Evolutionary conservation across 2,888 invertebrate genomes (phyloP), one percentile per base, ranked within the genome.

Genomic region (Alcis repandata): DNA sequence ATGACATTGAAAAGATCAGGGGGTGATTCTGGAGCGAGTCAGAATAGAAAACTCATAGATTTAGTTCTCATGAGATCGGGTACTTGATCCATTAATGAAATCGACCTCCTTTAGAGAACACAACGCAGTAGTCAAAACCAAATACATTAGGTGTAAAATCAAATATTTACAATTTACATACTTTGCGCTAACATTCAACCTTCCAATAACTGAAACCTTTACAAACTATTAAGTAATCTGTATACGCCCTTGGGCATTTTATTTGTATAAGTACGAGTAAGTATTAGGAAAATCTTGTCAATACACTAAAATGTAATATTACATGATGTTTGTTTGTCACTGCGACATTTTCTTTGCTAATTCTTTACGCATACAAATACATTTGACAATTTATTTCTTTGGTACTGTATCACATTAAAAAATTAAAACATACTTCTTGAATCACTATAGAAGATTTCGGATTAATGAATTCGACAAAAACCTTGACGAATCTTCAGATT

Each of bases 291-390:
- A 57, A 46, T 57, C 11, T 48, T 58, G 48, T 58, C 32, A 32
- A 33, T 45, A 57, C 15, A 20, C 1, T n/a, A 2, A 58, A 27
- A 27, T 13, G 3, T 7, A 38, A 22, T 40, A 58, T 27, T 40
- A 40, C 48, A 40, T 58, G 48, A 2, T 38, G 22, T 48, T 48
- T 48, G 58, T 38, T 57, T 48, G 40, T 27, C 22, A 20, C 56
- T 58, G 40, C 40, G 38, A 57, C 57, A 36, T 57, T 58, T 38
- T 40, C 27, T 15, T 36, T 58, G 58, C 48, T 40, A 49, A 48
- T 58, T 58, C 2, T 40, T 58, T 46, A 22, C 36, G 6, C 15
- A 32, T 33, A 51, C 36, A 19, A 13, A 15, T 43, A 33, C 48
- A 49, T 49, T 45, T 9, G 2, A 43, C 27, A 19, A 43, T 17